A percentile compares a stretch with the other conserved stretches of the same genome.
These are phyloP conservation scores for Aphidius ervi DNA, from an alignment of 1,140 invertebrate genomes.

Conservation along the genomic window DNA sequence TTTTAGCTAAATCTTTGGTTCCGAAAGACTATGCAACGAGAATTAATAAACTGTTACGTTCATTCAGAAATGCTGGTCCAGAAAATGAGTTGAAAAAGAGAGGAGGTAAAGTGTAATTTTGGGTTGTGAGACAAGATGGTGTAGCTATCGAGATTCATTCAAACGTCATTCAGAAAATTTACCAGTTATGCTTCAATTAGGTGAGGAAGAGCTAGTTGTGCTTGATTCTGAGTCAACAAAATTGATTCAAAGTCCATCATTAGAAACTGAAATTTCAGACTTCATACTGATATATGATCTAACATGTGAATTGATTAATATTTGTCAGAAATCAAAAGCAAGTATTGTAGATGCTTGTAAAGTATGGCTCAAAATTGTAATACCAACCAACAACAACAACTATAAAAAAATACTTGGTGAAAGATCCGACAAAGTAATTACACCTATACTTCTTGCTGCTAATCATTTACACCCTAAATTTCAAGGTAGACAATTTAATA, in stretches of 20 bases:
- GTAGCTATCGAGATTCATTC: slow-evolving; percentile 16
- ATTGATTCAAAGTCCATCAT: slow-evolving; percentile 12
- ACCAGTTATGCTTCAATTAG: slow-evolving; percentile 10
- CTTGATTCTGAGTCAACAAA: background rate
- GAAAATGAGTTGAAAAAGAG: slow-evolving; percentile 5
- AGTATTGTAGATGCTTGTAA: slow-evolving; percentile 14
- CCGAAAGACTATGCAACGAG: background rate
- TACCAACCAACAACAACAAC: background rate
- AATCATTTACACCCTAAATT: slow-evolving; percentile 19
- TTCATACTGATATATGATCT: slow-evolving; percentile 15
- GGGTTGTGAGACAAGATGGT: slow-evolving; percentile 17
- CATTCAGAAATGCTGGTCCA: slow-evolving; percentile 9
- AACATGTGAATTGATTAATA: slow-evolving; percentile 16
- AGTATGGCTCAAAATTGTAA: slow-evolving; percentile 12
- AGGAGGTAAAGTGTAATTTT: slow-evolving; percentile 14
- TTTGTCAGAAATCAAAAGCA: background rate
- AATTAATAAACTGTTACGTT: slow-evolving; percentile 10
- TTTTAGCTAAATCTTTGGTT: slow-evolving; percentile 17
- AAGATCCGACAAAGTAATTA: slow-evolving; percentile 14
- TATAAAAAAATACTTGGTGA: background rate
- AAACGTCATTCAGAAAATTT: slow-evolving; percentile 16
- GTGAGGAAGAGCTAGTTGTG: slow-evolving; percentile 1
- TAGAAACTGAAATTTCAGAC: slow-evolving; percentile 11
- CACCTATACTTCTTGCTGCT: slow-evolving; percentile 12
- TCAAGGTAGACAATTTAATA: slow-evolving; percentile 6